Evolutionary conservation across 2,888 invertebrate genomes (phyloP), one percentile per base, ranked within the genome.

Genomic region (Mactromeris polynyma): DNA sequence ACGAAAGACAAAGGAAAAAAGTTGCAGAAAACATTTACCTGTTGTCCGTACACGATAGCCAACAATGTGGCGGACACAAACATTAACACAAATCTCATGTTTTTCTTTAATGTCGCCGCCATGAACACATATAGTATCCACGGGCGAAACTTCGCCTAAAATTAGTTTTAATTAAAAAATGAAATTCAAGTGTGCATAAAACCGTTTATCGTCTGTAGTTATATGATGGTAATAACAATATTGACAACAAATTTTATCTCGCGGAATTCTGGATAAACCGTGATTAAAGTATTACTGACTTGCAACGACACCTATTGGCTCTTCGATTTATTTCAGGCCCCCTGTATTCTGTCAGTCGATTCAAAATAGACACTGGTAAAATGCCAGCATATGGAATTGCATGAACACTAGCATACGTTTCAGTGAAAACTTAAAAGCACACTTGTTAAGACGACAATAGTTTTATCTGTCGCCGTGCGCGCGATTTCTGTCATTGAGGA

Each of bases 31-130:
- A 33, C 54, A 14, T 40, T 40, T 73, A 83, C 83, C 83, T 83
- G 83, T 83, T 83, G 83, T 83, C 83, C 83, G 33, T 46, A 83
- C 2, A 46, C 42, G 7, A 83, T 46, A 19, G 83, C 42, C 14
- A 73, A 9, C 11, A 83, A 6, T 17, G 83, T 33, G 9, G 38
- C 73, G 3, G 31, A 14, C n/a, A 83, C 33, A n/a, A 31, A 31
- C 31, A 83, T 9, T 7, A 73, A 69, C 38, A 38, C 38, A 31
- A 73, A 83, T 73, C 83, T 73, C n/a, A 11, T 36, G 7, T 33
- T 69, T 64, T 0, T 73, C 9, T 33, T 42, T n/a, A 3, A 38
- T 77, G 77, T 36, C 9, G 19, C 31, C 26, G 42, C 40, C 79
- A 79, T 73, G 14, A 33, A 36, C 11, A 73, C 19, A 33, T 19